phyloP scores from a whole-genome alignment of 2,113 vertebrate species.

The Solea solea region DNA sequence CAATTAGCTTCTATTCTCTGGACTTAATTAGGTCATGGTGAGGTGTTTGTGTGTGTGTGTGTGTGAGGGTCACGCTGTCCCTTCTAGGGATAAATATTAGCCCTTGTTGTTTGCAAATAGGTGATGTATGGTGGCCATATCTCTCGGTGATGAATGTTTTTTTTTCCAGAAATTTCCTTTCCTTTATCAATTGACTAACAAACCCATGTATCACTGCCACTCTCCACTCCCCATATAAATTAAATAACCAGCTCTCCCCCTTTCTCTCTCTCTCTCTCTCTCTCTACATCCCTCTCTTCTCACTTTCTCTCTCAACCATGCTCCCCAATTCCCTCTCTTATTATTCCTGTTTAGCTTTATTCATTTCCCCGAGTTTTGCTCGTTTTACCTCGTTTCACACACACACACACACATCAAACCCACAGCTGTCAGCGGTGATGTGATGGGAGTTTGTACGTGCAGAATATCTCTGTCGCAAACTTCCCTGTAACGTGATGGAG shows the following conservation, averaged over 20 bases:
- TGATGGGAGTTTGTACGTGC: not conserved
- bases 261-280: slow-evolving; percentile 13
- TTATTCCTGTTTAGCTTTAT: slow-evolving; percentile 59
- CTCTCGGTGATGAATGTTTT: slow-evolving; percentile 93
- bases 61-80: slow-evolving; percentile 77
- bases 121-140: slow-evolving; percentile 95
- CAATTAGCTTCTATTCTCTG: slow-evolving; percentile 74
- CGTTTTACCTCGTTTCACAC: slow-evolving; percentile 22
- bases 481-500: slow-evolving; percentile 38
- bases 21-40: slow-evolving; percentile 76
- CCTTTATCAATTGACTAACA: slow-evolving; percentile 98
- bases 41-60: slow-evolving; percentile 23
- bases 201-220: slow-evolving; percentile 98
- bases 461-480: slow-evolving; percentile 36
- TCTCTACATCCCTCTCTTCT: slow-evolving; percentile 26
- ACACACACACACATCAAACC: slow-evolving; percentile 34
- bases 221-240: slow-evolving; percentile 94
- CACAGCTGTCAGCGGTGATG: slow-evolving; percentile 31
- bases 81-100: slow-evolving; percentile 88
- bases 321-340: slow-evolving; percentile 54
- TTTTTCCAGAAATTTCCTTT: slow-evolving; percentile 98
- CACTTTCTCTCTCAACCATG: slow-evolving; percentile 37
- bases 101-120: slow-evolving; percentile 87
- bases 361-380: slow-evolving; percentile 43
- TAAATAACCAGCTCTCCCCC: slow-evolving; percentile 81